These are phyloP conservation scores for Ranitomeya imitator DNA, from an alignment of 2,113 vertebrate genomes.

Conservation along the genomic window DNA sequence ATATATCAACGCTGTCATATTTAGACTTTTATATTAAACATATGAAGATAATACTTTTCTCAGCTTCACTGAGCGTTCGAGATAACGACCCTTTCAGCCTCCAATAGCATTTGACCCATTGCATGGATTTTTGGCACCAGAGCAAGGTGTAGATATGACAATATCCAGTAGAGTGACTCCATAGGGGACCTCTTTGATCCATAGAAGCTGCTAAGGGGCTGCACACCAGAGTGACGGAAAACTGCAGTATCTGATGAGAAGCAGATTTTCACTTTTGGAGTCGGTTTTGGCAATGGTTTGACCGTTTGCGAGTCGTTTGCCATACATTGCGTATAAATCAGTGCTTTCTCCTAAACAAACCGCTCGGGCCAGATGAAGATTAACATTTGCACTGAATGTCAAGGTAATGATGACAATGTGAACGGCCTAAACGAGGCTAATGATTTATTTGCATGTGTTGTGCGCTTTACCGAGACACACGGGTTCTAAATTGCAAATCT, in stretches of 20 bases:
- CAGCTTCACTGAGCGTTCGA: background rate
- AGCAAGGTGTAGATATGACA: conserved; percentile 6
- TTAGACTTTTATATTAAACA: background rate
- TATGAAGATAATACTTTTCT: background rate
- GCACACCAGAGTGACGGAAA: conserved; percentile 1
- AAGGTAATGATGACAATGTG: conserved; percentile 17
- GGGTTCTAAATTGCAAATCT: background rate
- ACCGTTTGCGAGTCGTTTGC: conserved; percentile 34
- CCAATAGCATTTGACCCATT: background rate
- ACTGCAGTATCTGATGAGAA: conserved; percentile 36
- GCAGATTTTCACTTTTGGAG: conserved; percentile 48
- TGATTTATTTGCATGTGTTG: background rate
- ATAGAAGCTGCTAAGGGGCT: background rate
- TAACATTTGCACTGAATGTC: conserved; percentile 22
- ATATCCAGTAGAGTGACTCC: background rate
- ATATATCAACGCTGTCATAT: no score
- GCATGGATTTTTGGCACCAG: background rate
- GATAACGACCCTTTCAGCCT: background rate
- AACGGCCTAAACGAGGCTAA: background rate
- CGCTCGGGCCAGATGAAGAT: background rate
- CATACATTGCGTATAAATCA: conserved; percentile 40
- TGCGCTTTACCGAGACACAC: background rate
- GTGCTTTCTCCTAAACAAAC: conserved; percentile 2
- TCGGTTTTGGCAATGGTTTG: conserved; percentile 18
- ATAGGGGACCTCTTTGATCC: conserved; percentile 8